Conservation (phyloP, 1,140 invertebrate genomes). For the Globodera rostochiensis region DNA sequence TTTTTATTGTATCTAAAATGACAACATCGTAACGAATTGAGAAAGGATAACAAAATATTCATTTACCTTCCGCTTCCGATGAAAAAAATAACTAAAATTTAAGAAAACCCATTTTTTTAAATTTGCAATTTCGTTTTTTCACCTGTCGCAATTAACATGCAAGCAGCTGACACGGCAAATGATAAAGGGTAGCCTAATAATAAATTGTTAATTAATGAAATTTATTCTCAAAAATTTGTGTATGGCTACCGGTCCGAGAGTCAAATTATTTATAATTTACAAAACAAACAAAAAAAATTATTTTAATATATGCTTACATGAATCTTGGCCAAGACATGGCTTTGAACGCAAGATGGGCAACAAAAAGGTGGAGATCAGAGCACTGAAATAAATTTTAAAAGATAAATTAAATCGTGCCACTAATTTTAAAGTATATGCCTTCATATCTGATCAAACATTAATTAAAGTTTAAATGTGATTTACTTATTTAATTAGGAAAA, state of each 20-base stretch:
- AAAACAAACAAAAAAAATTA: too few relatives aligned
- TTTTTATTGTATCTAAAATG: slow-evolving; percentile 65
- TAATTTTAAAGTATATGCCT: too few relatives aligned
- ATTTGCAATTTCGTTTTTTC: slow-evolving; percentile 1
- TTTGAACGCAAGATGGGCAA: slow-evolving; percentile 70
- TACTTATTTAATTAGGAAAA: background rate
- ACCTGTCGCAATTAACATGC: slow-evolving; percentile 79
- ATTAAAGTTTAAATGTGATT: too few relatives aligned
- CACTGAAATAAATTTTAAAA: slow-evolving; percentile 18
- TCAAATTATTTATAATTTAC: too few relatives aligned
- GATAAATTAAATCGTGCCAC: background rate
- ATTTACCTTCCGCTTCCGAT: slow-evolving; percentile 76
- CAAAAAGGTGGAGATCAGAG: slow-evolving; percentile 25
- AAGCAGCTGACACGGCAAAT: slow-evolving; percentile 83
- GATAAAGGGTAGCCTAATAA: slow-evolving; percentile 78
- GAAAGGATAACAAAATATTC: background rate
- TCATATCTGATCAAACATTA: too few relatives aligned
- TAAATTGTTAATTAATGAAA: too few relatives aligned
- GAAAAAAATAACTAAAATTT: slow-evolving; percentile 69
- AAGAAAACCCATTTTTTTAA: background rate
- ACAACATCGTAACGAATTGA: background rate
- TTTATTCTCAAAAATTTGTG: too few relatives aligned
- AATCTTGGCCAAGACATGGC: slow-evolving; percentile 77
- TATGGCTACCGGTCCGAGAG: too few relatives aligned
- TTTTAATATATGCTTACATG: background rate